Percentiles rank a stretch among this genome's conserved stretches.
Conservation (phyloP, 2,113 vertebrate species). For the Passer domesticus region DNA sequence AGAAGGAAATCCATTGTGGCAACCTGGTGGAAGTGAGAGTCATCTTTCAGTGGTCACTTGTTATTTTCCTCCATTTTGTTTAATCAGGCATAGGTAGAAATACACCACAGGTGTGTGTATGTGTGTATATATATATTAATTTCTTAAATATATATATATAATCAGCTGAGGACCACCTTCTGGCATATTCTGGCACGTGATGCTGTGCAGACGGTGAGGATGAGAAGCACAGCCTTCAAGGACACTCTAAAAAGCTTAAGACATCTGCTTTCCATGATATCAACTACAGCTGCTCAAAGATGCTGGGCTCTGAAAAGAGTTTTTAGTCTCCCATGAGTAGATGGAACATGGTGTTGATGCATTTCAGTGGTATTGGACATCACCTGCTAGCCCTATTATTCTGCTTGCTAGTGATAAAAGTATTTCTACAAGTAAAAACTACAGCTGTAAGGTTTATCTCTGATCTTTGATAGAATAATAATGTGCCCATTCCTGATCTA, state of each 20-base stretch:
- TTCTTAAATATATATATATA: background rate
- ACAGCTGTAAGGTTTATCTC: background rate
- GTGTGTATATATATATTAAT: background rate
- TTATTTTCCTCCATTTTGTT: background rate
- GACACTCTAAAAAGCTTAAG: background rate
- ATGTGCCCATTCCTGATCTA: background rate
- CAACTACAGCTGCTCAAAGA: background rate
- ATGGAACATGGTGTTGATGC: background rate
- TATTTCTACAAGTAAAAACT: background rate
- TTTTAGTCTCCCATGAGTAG: background rate
- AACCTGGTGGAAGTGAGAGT: background rate
- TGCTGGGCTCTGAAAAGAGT: background rate
- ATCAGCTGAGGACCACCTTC: background rate
- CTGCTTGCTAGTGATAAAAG: background rate
- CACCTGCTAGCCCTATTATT: background rate
- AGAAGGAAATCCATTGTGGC: background rate
- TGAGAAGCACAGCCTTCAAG: background rate
- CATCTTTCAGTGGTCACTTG: background rate
- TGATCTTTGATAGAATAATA: background rate
- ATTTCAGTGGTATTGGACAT: background rate
- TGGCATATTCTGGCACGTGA: rapidly evolving
- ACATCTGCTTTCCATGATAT: background rate
- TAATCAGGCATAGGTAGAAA: background rate
- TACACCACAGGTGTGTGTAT: no score
- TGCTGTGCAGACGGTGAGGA: background rate